Conservation (phyloP, 2,113 vertebrate genomes). For the Scolopax mira region DNA sequence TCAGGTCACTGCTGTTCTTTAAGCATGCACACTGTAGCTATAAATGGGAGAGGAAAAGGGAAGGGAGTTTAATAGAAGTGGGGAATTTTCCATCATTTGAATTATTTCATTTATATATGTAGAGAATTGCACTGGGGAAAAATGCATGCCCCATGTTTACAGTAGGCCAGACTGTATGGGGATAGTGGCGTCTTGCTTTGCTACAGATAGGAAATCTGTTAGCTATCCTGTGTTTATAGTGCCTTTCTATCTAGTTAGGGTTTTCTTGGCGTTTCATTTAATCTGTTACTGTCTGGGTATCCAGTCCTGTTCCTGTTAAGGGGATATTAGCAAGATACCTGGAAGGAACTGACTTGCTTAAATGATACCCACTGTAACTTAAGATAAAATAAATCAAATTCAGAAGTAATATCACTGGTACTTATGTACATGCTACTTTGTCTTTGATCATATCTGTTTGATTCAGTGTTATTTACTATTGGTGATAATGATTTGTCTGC, state of each 20-base stretch:
- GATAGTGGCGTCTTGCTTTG: not conserved
- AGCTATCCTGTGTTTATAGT: not conserved
- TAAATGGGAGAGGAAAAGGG: not conserved
- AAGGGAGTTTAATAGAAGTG: not conserved
- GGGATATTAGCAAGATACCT: conserved; percentile 27
- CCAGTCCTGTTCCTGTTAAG: not conserved
- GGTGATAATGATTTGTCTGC: conserved; percentile 48
- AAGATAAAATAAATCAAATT: conserved; percentile 62
- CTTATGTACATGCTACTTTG: conserved; percentile 27
- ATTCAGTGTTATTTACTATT: conserved; percentile 30
- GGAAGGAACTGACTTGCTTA: conserved; percentile 34
- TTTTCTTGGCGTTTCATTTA: not conserved
- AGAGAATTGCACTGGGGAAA: not conserved
- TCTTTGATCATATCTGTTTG: conserved; percentile 44
- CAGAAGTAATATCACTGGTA: conserved; percentile 8
- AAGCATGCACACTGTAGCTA: no score
- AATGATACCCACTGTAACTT: not conserved
- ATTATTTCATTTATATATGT: not conserved
- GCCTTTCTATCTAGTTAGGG: not conserved
- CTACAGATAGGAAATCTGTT: not conserved
- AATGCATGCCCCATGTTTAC: not conserved
- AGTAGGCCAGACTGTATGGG: not conserved
- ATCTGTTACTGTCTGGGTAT: conserved; percentile 7
- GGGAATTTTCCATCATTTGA: not conserved
- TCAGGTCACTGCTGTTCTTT: not conserved